Conservation (phyloP, 2,888 invertebrate genomes). For the Uloborus plumipes region DNA sequence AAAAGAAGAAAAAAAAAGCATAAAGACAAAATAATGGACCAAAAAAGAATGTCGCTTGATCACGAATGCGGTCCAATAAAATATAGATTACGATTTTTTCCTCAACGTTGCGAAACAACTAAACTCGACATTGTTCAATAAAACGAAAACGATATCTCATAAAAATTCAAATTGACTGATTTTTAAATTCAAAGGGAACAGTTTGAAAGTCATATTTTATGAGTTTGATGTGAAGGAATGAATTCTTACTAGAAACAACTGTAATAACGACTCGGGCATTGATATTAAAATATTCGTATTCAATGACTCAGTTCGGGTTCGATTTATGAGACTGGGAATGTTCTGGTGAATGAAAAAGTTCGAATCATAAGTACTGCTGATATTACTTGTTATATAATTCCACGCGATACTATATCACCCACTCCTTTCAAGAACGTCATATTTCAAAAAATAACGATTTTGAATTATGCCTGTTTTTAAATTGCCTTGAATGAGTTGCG, state of each 20-base stretch:
- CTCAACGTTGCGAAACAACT: not conserved
- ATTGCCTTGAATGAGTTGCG: no score
- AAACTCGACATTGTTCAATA: slow-evolving; percentile 6
- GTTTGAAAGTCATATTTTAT: not conserved
- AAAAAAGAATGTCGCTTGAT: not conserved
- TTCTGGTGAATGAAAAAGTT: no score
- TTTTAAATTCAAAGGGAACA: slow-evolving; percentile 7
- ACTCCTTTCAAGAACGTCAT: no score
- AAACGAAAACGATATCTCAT: slow-evolving; percentile 42
- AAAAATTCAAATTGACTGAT: slow-evolving; percentile 46
- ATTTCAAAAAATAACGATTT: no score
- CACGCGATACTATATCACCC: no score
- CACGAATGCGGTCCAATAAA: not conserved
- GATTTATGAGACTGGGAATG: no score
- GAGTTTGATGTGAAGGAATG: no score
- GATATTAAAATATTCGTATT: slow-evolving; percentile 15
- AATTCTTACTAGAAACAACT: no score
- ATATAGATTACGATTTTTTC: not conserved
- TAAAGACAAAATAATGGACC: slow-evolving; percentile 1
- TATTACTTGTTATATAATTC: no score
- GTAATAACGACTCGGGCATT: not conserved
- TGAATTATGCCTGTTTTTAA: no score
- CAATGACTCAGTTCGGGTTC: not conserved
- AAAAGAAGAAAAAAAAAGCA: slow-evolving; percentile 2
- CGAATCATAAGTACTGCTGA: no score